phyloP scores from a whole-genome alignment of 2,797 vertebrate species.

The Nannoperca australis region DNA sequence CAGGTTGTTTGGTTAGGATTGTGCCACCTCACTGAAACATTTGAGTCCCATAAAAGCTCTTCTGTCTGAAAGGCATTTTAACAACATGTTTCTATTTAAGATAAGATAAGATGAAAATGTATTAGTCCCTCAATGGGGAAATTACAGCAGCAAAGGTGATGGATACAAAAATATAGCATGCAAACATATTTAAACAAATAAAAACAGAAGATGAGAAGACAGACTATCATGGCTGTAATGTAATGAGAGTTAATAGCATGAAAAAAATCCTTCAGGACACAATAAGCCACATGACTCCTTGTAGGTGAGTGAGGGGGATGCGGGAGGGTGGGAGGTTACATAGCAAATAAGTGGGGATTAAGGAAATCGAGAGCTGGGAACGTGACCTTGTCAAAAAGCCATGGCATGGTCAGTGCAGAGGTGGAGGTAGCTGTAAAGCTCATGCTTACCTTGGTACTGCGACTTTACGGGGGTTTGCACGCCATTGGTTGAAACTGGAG shows the following conservation, averaged over 20 bases:
- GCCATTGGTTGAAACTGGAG: slow-evolving; percentile 68
- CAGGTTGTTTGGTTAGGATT: not conserved
- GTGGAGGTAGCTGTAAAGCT: not conserved
- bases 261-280: slow-evolving; percentile 20
- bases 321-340: slow-evolving; percentile 51
- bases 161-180: too few relatives aligned
- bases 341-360: slow-evolving; percentile 70
- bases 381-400: slow-evolving; percentile 71
- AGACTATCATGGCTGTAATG: slow-evolving; percentile 14
- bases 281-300: slow-evolving; percentile 74
- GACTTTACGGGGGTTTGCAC: slow-evolving; percentile 26
- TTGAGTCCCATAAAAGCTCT: not conserved
- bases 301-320: slow-evolving; percentile 43
- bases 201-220: not conserved
- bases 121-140: too few relatives aligned
- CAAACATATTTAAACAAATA: too few relatives aligned
- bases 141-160: too few relatives aligned
- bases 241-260: slow-evolving; percentile 47
- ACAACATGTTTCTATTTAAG: slow-evolving; percentile 23
- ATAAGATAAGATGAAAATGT: not conserved
- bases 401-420: slow-evolving; percentile 19
- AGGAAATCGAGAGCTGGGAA: slow-evolving; percentile 74
- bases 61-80: slow-evolving; percentile 19
- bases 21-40: not conserved
- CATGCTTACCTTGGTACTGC: slow-evolving; percentile 76